Percentiles rank a stretch among this genome's conserved stretches.
Conservation (phyloP, 2,113 vertebrate species). For the Pelecanoides urinatrix region DNA sequence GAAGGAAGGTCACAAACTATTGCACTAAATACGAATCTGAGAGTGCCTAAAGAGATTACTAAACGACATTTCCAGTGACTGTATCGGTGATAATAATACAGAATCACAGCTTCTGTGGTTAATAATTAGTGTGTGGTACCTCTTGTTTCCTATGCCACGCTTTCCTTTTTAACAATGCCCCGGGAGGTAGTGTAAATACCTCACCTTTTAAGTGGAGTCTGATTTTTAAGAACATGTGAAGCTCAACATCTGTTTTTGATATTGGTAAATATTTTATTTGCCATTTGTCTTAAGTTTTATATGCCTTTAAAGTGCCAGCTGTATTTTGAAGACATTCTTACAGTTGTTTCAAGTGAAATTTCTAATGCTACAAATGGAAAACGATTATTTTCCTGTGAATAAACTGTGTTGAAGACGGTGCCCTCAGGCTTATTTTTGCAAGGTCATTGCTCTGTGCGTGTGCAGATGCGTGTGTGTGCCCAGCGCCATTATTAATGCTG, state of each 20-base stretch:
- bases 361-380: neutral
- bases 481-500: neutral
- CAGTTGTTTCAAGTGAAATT: neutral
- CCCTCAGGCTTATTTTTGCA: neutral
- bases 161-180: neutral
- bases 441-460: neutral
- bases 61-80: neutral
- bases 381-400: constrained; percentile 46
- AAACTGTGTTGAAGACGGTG: constrained; percentile 20
- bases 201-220: neutral
- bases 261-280: neutral
- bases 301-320: neutral
- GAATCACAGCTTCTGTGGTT: neutral
- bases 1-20: neutral
- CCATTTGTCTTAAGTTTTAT: constrained; percentile 33
- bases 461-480: neutral
- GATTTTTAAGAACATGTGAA: neutral
- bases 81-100: neutral
- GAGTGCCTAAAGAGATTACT: neutral
- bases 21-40: neutral
- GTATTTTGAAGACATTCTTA: neutral
- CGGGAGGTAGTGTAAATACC: neutral
- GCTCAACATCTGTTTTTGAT: neutral
- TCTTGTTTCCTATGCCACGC: neutral
- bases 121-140: neutral